Conservation (phyloP, 1,140 invertebrate species). For the Drosophila dunni region DNA sequence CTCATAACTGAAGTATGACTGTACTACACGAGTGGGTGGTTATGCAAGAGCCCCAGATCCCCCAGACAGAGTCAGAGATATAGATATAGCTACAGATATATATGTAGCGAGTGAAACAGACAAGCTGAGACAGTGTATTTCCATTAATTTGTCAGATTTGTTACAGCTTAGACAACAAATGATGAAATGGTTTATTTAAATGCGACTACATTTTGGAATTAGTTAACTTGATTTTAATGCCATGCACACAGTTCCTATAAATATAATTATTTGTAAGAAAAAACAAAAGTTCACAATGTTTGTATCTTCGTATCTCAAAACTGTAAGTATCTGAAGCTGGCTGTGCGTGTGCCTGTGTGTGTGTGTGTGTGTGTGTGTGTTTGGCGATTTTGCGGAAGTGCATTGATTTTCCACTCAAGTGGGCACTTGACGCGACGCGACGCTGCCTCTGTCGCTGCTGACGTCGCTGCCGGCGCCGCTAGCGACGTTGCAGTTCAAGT, state of each 20-base stretch:
- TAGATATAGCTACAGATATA: neutral
- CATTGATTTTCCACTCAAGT: constrained; percentile 82
- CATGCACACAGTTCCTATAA: constrained; percentile 23
- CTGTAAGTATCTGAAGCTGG: neutral
- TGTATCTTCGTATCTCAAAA: neutral
- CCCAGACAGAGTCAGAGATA: neutral
- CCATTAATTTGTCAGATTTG: constrained; percentile 26
- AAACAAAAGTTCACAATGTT: neutral
- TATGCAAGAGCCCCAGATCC: too few relatives aligned
- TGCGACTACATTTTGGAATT: constrained; percentile 17
- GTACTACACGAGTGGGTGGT: neutral
- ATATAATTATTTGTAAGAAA: constrained; percentile 28
- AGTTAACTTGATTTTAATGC: constrained; percentile 14
- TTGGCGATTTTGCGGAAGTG: constrained; percentile 68
- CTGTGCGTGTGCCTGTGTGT: neutral
- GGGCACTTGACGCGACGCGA: constrained; percentile 62
- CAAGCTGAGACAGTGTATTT: constrained; percentile 8
- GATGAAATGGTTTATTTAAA: constrained; percentile 15
- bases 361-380: constrained; percentile 11
- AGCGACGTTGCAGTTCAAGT: constrained; percentile 8
- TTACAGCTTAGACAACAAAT: constrained; percentile 13
- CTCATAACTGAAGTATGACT: neutral
- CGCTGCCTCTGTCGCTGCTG: constrained; percentile 27
- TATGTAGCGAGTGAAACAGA: neutral
- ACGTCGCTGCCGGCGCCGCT: neutral